Percentiles rank a stretch among this genome's conserved stretches.
phyloP scores from a whole-genome alignment of 2,113 vertebrate genomes.

The Toxotes chatareus region DNA sequence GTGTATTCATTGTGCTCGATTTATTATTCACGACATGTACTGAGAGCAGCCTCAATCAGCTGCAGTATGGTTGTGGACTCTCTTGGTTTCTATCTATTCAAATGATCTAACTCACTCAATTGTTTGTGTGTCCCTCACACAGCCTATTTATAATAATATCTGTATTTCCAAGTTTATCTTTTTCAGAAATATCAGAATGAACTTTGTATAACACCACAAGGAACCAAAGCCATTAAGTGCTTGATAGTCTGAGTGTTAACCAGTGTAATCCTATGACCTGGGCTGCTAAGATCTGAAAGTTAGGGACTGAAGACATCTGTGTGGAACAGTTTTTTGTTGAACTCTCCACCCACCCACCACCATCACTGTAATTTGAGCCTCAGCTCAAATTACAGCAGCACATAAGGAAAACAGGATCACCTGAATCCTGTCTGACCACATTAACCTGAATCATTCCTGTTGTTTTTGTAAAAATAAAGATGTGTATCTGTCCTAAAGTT shows the following conservation, averaged over 20 bases:
- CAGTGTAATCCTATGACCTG: too few species aligned
- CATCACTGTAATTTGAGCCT: too few species aligned
- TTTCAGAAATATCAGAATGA: not conserved
- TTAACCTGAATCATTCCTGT: not conserved
- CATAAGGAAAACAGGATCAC: not conserved
- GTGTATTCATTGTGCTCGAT: too few species aligned
- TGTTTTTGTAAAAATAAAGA: too few species aligned
- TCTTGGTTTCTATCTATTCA: not conserved
- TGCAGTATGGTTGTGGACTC: not conserved
- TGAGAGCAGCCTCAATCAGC: too few species aligned
- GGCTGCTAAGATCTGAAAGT: too few species aligned
- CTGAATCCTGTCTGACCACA: not conserved
- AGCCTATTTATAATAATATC: not conserved
- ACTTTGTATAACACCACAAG: not conserved
- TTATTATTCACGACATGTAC: too few species aligned
- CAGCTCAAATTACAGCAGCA: constrained; percentile 10
- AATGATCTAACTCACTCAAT: not conserved
- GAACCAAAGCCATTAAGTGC: not conserved
- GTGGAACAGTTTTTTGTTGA: not conserved
- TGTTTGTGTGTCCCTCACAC: not conserved
- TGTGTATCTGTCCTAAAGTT: too few species aligned
- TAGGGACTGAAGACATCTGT: not conserved
- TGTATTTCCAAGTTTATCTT: not conserved
- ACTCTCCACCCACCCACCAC: too few species aligned
- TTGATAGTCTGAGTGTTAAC: not conserved